These are phyloP conservation scores for Thumatha senex DNA, from an alignment of 2,888 invertebrate species.

Conservation along the genomic window DNA sequence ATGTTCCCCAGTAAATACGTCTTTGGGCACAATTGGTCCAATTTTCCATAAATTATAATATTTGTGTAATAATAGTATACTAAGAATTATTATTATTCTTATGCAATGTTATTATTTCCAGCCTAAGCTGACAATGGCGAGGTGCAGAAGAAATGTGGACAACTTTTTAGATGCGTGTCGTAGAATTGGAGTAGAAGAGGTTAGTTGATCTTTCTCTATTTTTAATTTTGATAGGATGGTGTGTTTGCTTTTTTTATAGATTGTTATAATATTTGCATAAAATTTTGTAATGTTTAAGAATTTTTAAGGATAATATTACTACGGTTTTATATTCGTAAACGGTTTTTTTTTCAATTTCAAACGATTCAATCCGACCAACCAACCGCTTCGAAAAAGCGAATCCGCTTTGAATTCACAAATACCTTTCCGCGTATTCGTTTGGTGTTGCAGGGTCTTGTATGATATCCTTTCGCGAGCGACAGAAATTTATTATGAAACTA, in stretches of 20 bases:
- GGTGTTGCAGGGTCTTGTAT: constrained; percentile 69
- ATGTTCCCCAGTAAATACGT: too few species aligned
- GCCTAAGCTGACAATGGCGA: constrained; percentile 97
- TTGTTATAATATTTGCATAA: too few species aligned
- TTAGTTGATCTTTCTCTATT: constrained; percentile 68
- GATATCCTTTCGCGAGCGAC: constrained; percentile 65
- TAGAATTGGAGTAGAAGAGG: constrained; percentile 97
- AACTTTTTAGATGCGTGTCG: constrained; percentile 97
- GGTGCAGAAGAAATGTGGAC: constrained; percentile 97
- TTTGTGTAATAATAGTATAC: too few species aligned
- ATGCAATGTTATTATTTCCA: constrained; percentile 49
- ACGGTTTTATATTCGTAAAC: not conserved
- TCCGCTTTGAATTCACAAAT: too few species aligned
- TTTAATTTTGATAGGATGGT: not conserved
- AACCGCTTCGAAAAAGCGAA: too few species aligned
- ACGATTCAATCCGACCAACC: too few species aligned
- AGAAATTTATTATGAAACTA: constrained; percentile 56
- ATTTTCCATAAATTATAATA: too few species aligned
- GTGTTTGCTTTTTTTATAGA: not conserved
- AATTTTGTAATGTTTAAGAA: too few species aligned
- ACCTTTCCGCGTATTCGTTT: constrained; percentile 39
- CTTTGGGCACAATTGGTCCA: too few species aligned
- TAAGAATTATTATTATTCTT: too few species aligned
- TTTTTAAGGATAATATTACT: too few species aligned
- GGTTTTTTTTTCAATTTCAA: not conserved